Evolutionary conservation across 2,797 vertebrate species (phyloP), one percentile per base, ranked within the genome.

Genomic region (Gallinago stenura): DNA sequence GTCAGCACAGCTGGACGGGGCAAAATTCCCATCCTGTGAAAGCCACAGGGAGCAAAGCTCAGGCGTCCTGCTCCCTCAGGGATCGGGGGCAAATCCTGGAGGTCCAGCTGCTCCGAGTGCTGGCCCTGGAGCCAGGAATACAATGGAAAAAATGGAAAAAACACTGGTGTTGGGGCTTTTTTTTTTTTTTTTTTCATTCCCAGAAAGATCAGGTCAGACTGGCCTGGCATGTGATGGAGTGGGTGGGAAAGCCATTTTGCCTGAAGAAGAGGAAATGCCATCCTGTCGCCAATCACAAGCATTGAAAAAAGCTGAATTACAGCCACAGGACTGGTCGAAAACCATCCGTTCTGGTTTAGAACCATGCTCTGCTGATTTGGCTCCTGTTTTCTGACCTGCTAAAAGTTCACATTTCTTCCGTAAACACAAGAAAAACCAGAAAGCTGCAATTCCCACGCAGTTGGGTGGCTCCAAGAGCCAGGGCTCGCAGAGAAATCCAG

Each of bases 241-340:
- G 58, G 88, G 77, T 84, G 93, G 88, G 80, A 95, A 92, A 85
- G 50, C 19, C 61, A 58, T 88, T 94, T 84, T 80, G 92, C 89
- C 80, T 50, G 35, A 37, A 91, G 73, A 86, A 54, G 48, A 94
- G 85, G 86, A 95, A 97, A 93, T 81, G 62, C 69, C 76, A 89
- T 43, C 80, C 81, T 41, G 53, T 73, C 1, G 10, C 92, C 86
- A 72, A 14, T 90, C 73, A 53, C 45, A 88, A 48, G 65, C 76
- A 66, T 9, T 56, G 62, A 76, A 78, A 78, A 90, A 91, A 88
- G 26, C 79, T 61, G 69, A 71, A 68, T 46, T 77, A 69, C 2
- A 2, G 83, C 50, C 7, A 0, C 85, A 72, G 54, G 82, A 87
- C 84, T 21, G 56, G 89, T 35, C 10, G 8, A 69, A 78, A 94